These are phyloP conservation scores for Ctenomys sociabilis DNA, from an alignment of 2,113 vertebrate genomes.

Conservation along the genomic window DNA sequence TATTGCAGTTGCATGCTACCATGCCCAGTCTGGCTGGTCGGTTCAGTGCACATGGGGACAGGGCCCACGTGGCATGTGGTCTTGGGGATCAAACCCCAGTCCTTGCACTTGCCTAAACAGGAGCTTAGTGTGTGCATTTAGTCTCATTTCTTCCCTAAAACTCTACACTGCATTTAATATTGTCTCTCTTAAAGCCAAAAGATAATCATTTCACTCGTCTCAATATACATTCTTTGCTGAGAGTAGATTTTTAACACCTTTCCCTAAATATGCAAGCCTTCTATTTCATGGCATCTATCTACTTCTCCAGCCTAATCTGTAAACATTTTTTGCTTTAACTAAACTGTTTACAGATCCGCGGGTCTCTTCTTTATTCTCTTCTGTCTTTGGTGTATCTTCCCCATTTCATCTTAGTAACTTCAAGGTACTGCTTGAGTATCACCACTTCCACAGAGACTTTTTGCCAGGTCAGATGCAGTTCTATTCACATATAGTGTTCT, in stretches of 20 bases:
- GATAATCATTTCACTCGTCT: background rate
- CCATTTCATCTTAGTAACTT: constrained; percentile 43
- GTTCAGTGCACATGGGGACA: too few species aligned
- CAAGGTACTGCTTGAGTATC: background rate
- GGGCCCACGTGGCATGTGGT: too few species aligned
- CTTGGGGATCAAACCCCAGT: too few species aligned
- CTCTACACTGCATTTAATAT: background rate
- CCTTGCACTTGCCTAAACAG: too few species aligned
- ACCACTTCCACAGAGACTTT: background rate
- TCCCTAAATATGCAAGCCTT: background rate
- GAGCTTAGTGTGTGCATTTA: background rate
- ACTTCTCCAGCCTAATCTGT: background rate
- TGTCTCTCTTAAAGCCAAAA: constrained; percentile 31
- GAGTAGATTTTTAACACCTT: background rate
- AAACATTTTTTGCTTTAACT: background rate
- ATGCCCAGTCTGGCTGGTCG: too few species aligned
- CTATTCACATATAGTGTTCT: background rate
- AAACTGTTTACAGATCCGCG: background rate
- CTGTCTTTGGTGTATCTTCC: background rate
- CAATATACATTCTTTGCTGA: constrained; percentile 35
- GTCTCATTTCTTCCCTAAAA: constrained; percentile 55
- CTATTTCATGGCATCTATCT: constrained; percentile 6
- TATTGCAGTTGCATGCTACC: too few species aligned
- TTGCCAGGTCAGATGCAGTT: background rate
- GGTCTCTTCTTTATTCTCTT: background rate